Evolutionary conservation across 2,888 invertebrate genomes (phyloP).

Genomic region (Schrankia costaestrigalis): DNA sequence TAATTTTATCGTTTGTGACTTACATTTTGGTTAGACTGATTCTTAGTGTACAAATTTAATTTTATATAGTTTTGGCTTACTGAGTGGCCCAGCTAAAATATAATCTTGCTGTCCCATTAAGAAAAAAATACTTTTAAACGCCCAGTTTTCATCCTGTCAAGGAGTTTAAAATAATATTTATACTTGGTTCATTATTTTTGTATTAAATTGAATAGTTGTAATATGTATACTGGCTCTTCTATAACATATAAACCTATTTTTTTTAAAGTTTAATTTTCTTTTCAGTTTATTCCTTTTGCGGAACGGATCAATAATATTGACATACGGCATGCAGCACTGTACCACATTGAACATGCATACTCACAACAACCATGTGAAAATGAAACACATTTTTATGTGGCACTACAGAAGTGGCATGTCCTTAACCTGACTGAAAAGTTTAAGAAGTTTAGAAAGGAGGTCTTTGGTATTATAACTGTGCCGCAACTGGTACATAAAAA

Average conservation of each 20-base stretch:
- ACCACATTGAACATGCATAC: conserved; percentile 89
- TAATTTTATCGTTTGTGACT: too few relatives aligned
- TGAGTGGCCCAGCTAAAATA: too few relatives aligned
- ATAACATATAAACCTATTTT: too few relatives aligned
- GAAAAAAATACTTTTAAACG: too few relatives aligned
- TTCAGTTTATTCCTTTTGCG: conserved; percentile 92
- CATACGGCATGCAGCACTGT: conserved; percentile 89
- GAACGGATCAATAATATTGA: conserved; percentile 93
- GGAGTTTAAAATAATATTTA: too few relatives aligned
- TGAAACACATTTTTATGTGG: conserved; percentile 90
- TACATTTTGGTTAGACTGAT: too few relatives aligned
- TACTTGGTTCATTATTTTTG: neutral
- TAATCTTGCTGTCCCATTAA: too few relatives aligned
- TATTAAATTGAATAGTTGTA: neutral
- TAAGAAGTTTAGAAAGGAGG: conserved; percentile 87
- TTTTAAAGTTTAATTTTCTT: conserved; percentile 29
- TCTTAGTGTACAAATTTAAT: neutral
- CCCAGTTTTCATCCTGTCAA: too few relatives aligned
- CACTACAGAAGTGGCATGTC: conserved; percentile 93
- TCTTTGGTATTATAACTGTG: conserved; percentile 88
- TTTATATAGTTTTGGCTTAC: neutral
- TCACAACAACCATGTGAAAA: conserved; percentile 85
- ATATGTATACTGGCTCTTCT: too few relatives aligned
- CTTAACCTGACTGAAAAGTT: conserved; percentile 93
- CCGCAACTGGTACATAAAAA: conserved; percentile 92